These are phyloP conservation scores for Caenorhabditis imperialis DNA, from an alignment of 2,888 invertebrate species.

Conservation along the genomic window DNA sequence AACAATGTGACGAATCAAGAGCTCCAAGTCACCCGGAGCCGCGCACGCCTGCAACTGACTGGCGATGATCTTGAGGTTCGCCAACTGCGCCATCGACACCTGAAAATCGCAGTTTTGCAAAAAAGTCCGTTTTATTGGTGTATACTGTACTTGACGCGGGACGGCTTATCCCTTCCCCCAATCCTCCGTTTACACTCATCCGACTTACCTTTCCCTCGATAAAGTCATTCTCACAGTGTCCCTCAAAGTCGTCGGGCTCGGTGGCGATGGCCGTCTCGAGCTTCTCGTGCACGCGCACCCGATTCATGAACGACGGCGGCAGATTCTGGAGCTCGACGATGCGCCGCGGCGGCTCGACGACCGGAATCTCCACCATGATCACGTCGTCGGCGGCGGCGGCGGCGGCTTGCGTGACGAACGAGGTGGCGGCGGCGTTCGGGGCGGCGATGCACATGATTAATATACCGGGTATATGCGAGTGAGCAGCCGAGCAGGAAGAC, in stretches of 20 bases:
- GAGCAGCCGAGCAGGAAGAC: background rate
- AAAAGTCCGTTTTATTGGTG: background rate
- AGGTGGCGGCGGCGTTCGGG: background rate
- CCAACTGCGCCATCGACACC: constrained; percentile 64
- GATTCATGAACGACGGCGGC: constrained; percentile 21
- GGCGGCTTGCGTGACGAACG: background rate
- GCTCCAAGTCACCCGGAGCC: constrained; percentile 54
- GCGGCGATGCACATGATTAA: constrained; percentile 36
- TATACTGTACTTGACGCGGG: background rate
- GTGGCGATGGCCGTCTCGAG: constrained; percentile 6
- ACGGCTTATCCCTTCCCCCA: constrained; percentile 25
- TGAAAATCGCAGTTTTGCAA: constrained; percentile 14
- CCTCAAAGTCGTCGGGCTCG: constrained; percentile 26
- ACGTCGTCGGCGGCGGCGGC: background rate
- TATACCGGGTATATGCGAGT: background rate
- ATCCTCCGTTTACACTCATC: too few species aligned
- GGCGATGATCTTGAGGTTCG: constrained; percentile 66
- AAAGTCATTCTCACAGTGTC: constrained; percentile 17
- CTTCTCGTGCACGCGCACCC: constrained; percentile 6
- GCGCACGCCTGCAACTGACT: constrained; percentile 29
- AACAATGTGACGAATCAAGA: constrained; percentile 66
- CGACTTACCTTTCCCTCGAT: constrained; percentile 30
- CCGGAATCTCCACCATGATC: too few species aligned
- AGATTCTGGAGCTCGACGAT: constrained; percentile 17
- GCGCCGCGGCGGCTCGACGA: background rate